A percentile compares a stretch with the other conserved stretches of the same genome.
Conservation (phyloP, 2,888 invertebrate species). For the Neoscelio sp. region DNA sequence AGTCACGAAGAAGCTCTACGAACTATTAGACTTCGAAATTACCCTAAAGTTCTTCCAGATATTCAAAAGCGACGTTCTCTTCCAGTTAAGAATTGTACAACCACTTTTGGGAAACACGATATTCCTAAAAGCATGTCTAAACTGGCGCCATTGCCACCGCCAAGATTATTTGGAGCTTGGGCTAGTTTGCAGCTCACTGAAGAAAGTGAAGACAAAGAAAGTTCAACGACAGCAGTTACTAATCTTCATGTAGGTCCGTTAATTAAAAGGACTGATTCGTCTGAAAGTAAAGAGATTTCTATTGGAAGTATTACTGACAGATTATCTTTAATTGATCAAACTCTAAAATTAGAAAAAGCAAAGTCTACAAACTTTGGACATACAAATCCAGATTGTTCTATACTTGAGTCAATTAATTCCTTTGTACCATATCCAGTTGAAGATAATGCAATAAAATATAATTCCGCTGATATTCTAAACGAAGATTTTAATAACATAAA, state of each 20-base stretch:
- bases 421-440: too few species aligned
- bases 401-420: too few species aligned
- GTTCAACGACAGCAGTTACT: constrained; percentile 74
- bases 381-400: too few species aligned
- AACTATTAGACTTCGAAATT: constrained; percentile 90
- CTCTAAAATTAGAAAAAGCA: too few species aligned
- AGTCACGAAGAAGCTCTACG: constrained; percentile 89
- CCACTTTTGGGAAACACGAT: constrained; percentile 14
- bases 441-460: too few species aligned
- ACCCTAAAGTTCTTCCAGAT: constrained; percentile 94
- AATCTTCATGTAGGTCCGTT: constrained; percentile 80
- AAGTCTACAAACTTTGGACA: too few species aligned
- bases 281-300: constrained; percentile 69
- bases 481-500: too few species aligned
- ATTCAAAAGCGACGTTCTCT: constrained; percentile 83
- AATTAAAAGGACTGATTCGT: constrained; percentile 74
- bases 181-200: constrained; percentile 77
- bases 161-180: constrained; percentile 85
- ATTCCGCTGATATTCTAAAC: too few species aligned
- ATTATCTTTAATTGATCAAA: too few species aligned
- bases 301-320: constrained; percentile 72
- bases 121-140: constrained; percentile 41
- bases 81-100: constrained; percentile 75
- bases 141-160: constrained; percentile 87
- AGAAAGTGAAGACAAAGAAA: constrained; percentile 74